Base-by-base conservation (phyloP, 2,797 vertebrate species). In the Hylomyscus alleni region DNA sequence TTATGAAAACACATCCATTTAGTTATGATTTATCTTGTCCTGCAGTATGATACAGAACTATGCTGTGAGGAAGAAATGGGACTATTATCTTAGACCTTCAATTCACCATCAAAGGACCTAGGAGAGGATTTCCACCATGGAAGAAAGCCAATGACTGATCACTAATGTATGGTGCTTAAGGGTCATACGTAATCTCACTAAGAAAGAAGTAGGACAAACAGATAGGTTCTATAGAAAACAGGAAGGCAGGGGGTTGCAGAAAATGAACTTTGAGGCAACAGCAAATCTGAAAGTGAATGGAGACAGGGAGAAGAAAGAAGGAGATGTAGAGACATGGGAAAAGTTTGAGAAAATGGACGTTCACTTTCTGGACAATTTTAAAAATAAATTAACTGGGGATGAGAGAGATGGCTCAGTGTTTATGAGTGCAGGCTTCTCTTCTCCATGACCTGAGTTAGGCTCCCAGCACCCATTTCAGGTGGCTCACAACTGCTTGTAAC, bases 1-100 rank as follows among this genome's bases (percentile, higher is more conserved):
- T 29, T 78, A 52, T 26, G 52, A 94, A 96, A 88, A 50, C 3
- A 31, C 75, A 40, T 88, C 29, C 13, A 56, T 31, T 89, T 86
- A 73, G 11, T 65, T 8, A 24, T 78, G 34, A 89, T 89, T 75
- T 13, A 58, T 62, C 22, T 40, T n/a, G 14, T 40, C 13, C 4
- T 81, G 13, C 0, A 9, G 15, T 84, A 37, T 22, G 29, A 82
- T 50, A 44, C 0, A 65, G 44, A 72, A 10, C 7, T 37, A 17
- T 92, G 14, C 20, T 17, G 34, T 92, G 3, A 40, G 9, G 22
- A 91, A 73, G 47, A 44, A 54, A 54, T 17, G 67, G 54, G 44
- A 56, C n/a, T 26, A 24, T 78, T 75, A 34, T 47, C 40, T 88
- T 73, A 87, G n/a, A 81, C 14, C 14, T 29, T 72, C 11, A 77